Evolutionary conservation across 1,140 invertebrate genomes (phyloP).

Genomic region (Acromyrmex echinatior): DNA sequence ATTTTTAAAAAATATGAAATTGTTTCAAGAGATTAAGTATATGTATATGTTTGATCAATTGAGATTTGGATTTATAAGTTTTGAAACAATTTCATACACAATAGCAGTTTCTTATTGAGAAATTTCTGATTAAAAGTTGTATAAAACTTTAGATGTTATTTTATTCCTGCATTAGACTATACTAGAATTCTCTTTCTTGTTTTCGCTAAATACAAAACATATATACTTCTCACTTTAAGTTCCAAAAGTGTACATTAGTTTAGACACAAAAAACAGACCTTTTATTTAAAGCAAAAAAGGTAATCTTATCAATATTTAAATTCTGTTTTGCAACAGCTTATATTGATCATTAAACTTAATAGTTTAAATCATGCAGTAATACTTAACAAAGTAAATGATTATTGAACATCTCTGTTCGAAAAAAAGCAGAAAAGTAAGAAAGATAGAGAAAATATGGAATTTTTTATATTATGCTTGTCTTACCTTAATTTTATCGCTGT

Average conservation of each 20-base stretch:
- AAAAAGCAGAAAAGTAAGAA: background rate
- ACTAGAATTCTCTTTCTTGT: no score
- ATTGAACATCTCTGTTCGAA: background rate
- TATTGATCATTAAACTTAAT: background rate
- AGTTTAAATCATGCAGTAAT: background rate
- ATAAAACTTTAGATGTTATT: background rate
- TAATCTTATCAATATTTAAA: background rate
- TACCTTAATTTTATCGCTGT: slow-evolving; percentile 1
- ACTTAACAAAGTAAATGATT: background rate
- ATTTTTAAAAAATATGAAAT: background rate
- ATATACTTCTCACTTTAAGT: no score
- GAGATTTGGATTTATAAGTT: background rate
- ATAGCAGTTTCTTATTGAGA: background rate
- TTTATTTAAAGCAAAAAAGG: background rate
- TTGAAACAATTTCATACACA: background rate
- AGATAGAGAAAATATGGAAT: background rate
- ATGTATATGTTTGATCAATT: background rate
- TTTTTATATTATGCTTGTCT: background rate
- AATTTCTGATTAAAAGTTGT: background rate
- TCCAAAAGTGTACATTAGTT: no score
- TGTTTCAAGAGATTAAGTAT: background rate
- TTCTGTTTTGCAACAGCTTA: background rate
- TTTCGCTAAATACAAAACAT: no score
- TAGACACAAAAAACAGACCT: background rate
- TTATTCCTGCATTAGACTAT: no score